phyloP scores from a whole-genome alignment of 2,113 vertebrate genomes.

The Herpailurus yagouaroundi region DNA sequence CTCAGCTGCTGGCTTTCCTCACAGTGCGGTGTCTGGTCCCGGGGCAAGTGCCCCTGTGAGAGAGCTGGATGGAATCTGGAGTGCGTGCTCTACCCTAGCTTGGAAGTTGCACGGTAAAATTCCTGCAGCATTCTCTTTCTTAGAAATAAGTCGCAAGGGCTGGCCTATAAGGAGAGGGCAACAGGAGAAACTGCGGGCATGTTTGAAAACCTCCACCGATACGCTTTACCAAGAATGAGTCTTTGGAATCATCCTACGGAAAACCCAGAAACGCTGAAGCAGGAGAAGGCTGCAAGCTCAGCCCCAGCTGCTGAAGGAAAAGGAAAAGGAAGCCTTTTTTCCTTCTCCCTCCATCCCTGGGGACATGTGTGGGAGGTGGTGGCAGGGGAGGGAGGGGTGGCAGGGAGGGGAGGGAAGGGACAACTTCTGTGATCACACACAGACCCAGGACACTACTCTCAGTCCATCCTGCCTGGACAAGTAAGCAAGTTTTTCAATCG shows the following conservation, averaged over 20 bases:
- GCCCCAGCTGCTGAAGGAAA: neutral
- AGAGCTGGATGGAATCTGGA: neutral
- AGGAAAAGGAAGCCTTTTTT: neutral
- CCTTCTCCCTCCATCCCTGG: too few species aligned
- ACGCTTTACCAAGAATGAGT: neutral
- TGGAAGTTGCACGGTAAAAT: neutral
- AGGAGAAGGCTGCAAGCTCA: neutral
- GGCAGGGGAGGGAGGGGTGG: too few species aligned
- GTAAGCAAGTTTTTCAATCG: neutral
- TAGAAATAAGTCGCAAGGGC: neutral
- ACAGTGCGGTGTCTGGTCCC: neutral
- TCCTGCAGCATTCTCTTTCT: neutral
- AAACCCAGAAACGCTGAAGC: neutral
- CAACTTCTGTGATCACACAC: fast-evolving
- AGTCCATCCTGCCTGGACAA: neutral
- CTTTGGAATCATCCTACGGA: neutral
- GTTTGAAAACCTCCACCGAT: neutral
- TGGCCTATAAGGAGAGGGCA: neutral
- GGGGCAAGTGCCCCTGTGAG: neutral
- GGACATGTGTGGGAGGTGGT: too few species aligned
- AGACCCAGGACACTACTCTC: neutral
- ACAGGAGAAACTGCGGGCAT: neutral
- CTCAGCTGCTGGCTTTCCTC: neutral
- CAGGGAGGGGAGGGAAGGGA: too few species aligned
- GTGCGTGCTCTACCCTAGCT: neutral